Evolutionary conservation across 2,888 invertebrate genomes (phyloP).

Genomic region (Cabera pusaria): DNA sequence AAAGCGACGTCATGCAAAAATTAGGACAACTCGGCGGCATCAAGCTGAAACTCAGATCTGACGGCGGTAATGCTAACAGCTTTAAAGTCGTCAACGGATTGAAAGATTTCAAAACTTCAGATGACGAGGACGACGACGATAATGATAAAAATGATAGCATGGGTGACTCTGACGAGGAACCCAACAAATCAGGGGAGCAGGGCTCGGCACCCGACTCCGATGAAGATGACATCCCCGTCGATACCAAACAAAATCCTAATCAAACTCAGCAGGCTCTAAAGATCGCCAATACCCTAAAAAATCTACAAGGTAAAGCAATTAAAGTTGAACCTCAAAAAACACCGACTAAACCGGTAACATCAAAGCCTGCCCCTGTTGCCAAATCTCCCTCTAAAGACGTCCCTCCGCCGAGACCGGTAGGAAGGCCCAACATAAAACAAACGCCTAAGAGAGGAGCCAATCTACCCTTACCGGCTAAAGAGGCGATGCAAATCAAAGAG

Average conservation of each 20-base stretch:
- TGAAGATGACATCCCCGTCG: slow-evolving; percentile 38
- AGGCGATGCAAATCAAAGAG: slow-evolving; percentile 37
- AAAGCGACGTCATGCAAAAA: slow-evolving; percentile 60
- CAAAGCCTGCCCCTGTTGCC: slow-evolving; percentile 34
- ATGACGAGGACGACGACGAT: slow-evolving; percentile 64
- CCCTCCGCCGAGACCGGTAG: slow-evolving; percentile 40
- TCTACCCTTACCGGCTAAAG: slow-evolving; percentile 42
- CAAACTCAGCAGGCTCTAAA: slow-evolving; percentile 20
- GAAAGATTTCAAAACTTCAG: slow-evolving; percentile 71
- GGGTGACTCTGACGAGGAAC: slow-evolving; percentile 49
- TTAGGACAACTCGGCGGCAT: slow-evolving; percentile 72
- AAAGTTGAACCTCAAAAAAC: slow-evolving; percentile 41
- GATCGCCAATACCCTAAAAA: slow-evolving; percentile 37
- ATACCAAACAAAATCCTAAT: slow-evolving; percentile 15
- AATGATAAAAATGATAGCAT: slow-evolving; percentile 53
- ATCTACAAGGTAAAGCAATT: slow-evolving; percentile 46
- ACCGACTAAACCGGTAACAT: slow-evolving; percentile 34
- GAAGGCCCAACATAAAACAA: slow-evolving; percentile 66
- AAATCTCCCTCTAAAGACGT: slow-evolving; percentile 40
- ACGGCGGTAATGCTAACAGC: slow-evolving; percentile 62
- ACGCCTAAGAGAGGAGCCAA: slow-evolving; percentile 68
- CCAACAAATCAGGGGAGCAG: slow-evolving; percentile 41
- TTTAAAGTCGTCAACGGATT: slow-evolving; percentile 75
- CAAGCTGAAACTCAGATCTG: slow-evolving; percentile 73
- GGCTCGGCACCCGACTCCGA: slow-evolving; percentile 44